Evolutionary conservation across 2,113 vertebrate species (phyloP).

Genomic region (Fukomys damarensis): DNA sequence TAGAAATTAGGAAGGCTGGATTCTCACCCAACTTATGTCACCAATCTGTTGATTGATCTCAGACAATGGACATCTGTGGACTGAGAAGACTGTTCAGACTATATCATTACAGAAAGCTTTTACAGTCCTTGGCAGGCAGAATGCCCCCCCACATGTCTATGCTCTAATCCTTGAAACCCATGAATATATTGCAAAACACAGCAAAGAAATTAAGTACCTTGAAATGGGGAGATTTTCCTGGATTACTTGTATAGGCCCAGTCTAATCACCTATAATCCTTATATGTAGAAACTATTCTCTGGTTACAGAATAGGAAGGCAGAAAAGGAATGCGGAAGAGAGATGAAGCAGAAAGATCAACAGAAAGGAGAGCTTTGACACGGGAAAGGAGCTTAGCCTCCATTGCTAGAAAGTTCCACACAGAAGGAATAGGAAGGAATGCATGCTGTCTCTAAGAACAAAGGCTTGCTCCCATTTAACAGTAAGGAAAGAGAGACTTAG

Average conservation of each 20-base stretch:
- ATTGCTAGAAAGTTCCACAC: background rate
- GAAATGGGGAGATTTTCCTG: background rate
- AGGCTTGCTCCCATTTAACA: background rate
- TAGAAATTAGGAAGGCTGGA: background rate
- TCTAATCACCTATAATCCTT: background rate
- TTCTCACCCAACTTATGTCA: constrained; percentile 8
- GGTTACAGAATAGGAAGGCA: background rate
- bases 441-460: background rate
- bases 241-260: background rate
- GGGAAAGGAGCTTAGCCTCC: background rate
- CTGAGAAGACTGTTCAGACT: background rate
- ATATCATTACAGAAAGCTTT: background rate
- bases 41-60: background rate
- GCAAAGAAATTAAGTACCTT: background rate
- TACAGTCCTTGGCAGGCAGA: background rate
- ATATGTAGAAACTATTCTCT: background rate
- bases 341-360: background rate
- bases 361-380: background rate
- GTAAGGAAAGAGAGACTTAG: background rate
- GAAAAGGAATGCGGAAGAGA: background rate
- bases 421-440: background rate
- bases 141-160: background rate
- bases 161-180: background rate
- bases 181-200: background rate
- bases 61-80: background rate